Evolutionary conservation across 92 coral and sea anemone species (phyloP).

Genomic region (Parazoanthus atlanticus): DNA sequence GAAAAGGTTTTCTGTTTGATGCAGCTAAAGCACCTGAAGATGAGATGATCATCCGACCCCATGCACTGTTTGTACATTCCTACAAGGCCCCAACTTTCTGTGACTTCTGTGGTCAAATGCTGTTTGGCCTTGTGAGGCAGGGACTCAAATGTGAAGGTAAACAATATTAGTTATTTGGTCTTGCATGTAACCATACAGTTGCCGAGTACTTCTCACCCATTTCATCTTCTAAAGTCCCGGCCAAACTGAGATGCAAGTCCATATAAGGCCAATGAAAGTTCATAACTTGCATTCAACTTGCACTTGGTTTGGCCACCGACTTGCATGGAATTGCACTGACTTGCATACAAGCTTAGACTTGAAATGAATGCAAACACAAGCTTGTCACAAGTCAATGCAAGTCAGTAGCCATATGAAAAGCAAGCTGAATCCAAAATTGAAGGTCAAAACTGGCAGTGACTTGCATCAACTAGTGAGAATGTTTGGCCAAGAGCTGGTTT

Average conservation of each 20-base stretch:
- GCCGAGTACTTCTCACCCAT: not conserved
- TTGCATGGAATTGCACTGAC: no score
- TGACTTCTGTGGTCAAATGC: constrained; percentile 97
- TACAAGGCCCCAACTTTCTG: constrained; percentile 95
- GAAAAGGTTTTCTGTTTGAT: constrained; percentile 12
- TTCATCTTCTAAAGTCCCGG: no score
- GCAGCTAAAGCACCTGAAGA: constrained; percentile 92
- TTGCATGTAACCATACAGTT: not conserved
- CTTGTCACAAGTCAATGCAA: not conserved
- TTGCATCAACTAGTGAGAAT: no score
- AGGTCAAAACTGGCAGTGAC: no score
- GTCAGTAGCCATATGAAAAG: not conserved
- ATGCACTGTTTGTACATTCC: constrained; percentile 86
- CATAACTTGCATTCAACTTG: no score
- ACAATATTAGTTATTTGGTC: not conserved
- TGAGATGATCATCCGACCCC: constrained; percentile 91
- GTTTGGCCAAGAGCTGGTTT: no score
- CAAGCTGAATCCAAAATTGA: no score
- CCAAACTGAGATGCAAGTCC: no score
- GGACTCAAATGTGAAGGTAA: constrained; percentile 98
- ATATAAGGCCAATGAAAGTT: no score
- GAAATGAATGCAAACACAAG: no score
- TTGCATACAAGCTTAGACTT: no score
- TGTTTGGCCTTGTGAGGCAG: constrained; percentile 95
- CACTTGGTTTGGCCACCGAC: no score